A percentile compares a stretch with the other conserved stretches of the same genome.
Evolutionary conservation across 2,113 vertebrate species (phyloP).

Genomic region (Charadrius vociferus): DNA sequence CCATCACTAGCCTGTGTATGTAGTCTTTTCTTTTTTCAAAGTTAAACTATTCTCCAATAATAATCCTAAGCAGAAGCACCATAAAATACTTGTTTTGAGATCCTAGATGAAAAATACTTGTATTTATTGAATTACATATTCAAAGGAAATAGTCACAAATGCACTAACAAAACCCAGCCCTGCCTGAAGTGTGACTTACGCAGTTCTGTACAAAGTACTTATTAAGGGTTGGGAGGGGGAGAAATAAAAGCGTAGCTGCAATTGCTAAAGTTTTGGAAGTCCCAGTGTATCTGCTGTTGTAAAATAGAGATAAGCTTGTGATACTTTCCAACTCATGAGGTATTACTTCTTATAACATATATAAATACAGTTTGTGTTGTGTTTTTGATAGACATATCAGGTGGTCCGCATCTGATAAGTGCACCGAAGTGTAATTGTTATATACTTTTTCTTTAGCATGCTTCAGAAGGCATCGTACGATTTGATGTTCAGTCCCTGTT

Average conservation of each 20-base stretch:
- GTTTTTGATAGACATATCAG: not conserved
- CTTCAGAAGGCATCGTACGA: conserved; percentile 91
- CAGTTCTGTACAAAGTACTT: not conserved
- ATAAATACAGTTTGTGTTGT: not conserved
- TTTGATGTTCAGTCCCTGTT: conserved; percentile 91
- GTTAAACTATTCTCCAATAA: not conserved
- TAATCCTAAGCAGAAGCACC: not conserved
- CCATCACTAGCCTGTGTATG: not conserved
- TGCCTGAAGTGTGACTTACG: not conserved
- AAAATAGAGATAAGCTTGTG: not conserved
- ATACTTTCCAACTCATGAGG: fast-evolving
- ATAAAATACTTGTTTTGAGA: not conserved
- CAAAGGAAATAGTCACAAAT: not conserved
- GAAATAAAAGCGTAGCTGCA: not conserved
- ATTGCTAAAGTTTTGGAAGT: not conserved
- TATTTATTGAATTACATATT: not conserved
- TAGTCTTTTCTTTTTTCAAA: not conserved
- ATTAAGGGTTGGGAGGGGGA: not conserved
- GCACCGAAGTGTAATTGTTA: not conserved
- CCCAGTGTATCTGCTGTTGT: not conserved
- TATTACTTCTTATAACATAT: not conserved
- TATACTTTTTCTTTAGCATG: conserved; percentile 77
- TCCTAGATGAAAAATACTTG: not conserved
- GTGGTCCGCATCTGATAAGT: not conserved
- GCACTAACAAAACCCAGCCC: not conserved